A percentile compares a stretch with the other conserved stretches of the same genome.
Evolutionary conservation across 2,797 vertebrate genomes (phyloP).

Genomic region (Pseudocheirus occidentalis): DNA sequence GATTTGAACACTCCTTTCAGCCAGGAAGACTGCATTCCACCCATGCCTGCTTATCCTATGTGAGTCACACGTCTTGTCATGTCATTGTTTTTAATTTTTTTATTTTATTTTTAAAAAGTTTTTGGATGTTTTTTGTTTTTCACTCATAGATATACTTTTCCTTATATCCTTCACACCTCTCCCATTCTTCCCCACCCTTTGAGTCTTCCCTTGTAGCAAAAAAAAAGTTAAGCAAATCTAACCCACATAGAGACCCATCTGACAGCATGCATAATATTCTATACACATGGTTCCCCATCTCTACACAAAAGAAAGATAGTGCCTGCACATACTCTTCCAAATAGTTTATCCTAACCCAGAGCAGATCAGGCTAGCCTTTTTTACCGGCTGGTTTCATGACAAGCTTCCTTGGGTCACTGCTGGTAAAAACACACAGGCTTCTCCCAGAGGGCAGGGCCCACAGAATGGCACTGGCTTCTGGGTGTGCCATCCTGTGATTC

Average conservation of each 20-base stretch:
- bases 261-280: neutral
- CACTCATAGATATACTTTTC: neutral
- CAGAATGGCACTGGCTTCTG: neutral
- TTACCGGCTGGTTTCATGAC: neutral
- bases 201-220: neutral
- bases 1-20: neutral
- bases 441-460: neutral
- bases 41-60: neutral
- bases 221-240: neutral
- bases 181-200: neutral
- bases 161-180: neutral
- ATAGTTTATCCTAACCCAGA: neutral
- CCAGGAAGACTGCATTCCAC: neutral
- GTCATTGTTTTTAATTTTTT: neutral
- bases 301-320: neutral
- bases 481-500: neutral
- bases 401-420: neutral
- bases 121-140: neutral
- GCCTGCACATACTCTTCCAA: neutral
- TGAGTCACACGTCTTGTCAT: neutral
- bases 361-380: neutral
- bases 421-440: neutral
- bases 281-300: neutral
- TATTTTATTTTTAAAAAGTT: neutral
- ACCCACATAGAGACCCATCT: neutral